Conservation (phyloP, 2,797 vertebrate species). For the Anas bahamensis region DNA sequence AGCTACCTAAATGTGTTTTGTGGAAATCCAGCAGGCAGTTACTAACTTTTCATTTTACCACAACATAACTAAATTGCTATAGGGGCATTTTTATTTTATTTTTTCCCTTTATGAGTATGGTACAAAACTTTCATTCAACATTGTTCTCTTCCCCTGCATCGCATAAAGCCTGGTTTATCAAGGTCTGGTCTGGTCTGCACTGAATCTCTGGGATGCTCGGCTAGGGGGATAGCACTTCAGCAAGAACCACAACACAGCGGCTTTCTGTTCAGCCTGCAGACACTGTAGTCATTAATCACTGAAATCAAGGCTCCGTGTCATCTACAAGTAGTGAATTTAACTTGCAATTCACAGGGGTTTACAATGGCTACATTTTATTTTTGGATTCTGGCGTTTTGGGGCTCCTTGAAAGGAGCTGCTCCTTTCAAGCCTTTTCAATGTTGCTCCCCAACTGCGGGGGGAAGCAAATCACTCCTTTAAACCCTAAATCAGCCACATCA, state of each 20-base stretch:
- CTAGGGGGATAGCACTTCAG: neutral
- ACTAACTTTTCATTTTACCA: neutral
- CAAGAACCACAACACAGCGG: neutral
- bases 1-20: neutral
- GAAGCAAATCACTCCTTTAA: neutral
- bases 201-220: neutral
- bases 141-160: neutral
- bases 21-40: neutral
- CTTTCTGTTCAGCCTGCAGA: slow-evolving; percentile 3
- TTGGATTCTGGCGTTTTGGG: neutral
- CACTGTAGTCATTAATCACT: neutral
- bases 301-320: neutral
- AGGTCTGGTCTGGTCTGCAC: neutral
- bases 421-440: neutral
- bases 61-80: neutral
- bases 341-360: neutral
- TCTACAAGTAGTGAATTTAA: neutral
- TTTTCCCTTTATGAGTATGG: neutral
- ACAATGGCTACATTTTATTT: neutral
- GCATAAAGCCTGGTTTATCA: neutral
- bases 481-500: neutral
- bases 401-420: neutral
- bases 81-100: neutral
- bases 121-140: neutral
- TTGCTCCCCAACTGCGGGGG: neutral